These are phyloP conservation scores for Pollachius pollachius DNA, from an alignment of 2,113 vertebrate genomes.

Conservation along the genomic window DNA sequence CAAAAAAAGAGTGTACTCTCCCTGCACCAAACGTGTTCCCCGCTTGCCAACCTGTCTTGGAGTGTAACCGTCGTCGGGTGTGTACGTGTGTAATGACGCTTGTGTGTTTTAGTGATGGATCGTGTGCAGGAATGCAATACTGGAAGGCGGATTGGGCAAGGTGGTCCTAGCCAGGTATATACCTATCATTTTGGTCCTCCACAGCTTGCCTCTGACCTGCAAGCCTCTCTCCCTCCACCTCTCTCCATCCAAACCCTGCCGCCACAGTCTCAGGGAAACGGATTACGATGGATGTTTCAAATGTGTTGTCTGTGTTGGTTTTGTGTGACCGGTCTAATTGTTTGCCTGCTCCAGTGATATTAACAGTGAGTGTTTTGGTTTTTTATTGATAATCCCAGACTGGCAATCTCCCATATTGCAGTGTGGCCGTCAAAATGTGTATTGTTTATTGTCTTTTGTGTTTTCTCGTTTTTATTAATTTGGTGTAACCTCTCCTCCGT, in stretches of 20 bases:
- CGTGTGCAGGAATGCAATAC: constrained; percentile 70
- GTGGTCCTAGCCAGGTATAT: constrained; percentile 74
- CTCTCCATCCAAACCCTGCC: constrained; percentile 58
- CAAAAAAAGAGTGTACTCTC: neutral
- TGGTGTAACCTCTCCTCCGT: constrained; percentile 9
- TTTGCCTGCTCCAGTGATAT: constrained; percentile 52
- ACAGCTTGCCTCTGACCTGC: constrained; percentile 29
- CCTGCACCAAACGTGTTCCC: constrained; percentile 1
- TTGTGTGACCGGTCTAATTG: constrained; percentile 49
- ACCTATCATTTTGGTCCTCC: constrained; percentile 58
- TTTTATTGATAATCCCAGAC: constrained; percentile 21
- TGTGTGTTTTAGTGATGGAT: constrained; percentile 80
- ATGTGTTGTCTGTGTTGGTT: constrained; percentile 35
- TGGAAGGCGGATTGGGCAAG: constrained; percentile 70
- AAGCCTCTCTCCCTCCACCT: constrained; percentile 57
- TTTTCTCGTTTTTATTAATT: constrained; percentile 26
- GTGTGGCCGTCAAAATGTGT: constrained; percentile 20
- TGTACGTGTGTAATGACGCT: constrained; percentile 69
- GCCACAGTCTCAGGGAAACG: constrained; percentile 57
- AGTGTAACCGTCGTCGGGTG: constrained; percentile 16
- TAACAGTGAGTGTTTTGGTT: constrained; percentile 31
- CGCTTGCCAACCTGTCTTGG: constrained; percentile 4
- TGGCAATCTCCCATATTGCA: constrained; percentile 21
- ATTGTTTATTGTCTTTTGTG: constrained; percentile 30
- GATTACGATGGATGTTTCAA: constrained; percentile 44